Percentiles rank a stretch among this genome's conserved stretches.
Conservation (phyloP, 64 coral and sea anemone species). For the Orbicella faveolata region DNA sequence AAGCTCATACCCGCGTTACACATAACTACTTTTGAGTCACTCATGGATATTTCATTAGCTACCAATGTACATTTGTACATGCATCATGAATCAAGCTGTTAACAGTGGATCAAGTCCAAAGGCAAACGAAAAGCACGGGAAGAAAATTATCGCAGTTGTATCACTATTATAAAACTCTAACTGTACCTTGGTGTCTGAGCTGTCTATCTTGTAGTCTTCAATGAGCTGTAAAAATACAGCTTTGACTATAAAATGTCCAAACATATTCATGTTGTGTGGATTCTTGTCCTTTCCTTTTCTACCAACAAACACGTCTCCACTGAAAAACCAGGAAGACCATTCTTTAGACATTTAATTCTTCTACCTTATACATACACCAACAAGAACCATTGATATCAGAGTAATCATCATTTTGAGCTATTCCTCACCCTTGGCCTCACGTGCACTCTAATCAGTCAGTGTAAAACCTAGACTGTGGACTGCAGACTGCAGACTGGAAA, state of each 20-base stretch:
- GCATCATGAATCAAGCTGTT: no score
- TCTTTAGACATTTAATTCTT: not conserved
- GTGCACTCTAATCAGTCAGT: not conserved
- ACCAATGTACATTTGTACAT: not conserved
- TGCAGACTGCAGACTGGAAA: no score
- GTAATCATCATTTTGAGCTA: no score
- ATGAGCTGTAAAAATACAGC: slow-evolving; percentile 81
- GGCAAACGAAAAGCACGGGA: not conserved
- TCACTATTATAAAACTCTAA: not conserved
- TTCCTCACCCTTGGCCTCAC: not conserved
- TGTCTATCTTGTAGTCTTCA: slow-evolving; percentile 83
- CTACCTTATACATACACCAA: not conserved
- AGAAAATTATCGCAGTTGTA: no score
- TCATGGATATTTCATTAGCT: no score
- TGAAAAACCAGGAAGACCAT: slow-evolving; percentile 25
- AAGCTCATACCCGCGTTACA: no score
- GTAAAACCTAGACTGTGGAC: no score
- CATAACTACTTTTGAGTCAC: no score
- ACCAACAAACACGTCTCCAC: slow-evolving; percentile 98
- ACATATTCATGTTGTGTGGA: slow-evolving; percentile 73
- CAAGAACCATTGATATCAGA: no score
- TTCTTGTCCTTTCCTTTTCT: slow-evolving; percentile 65
- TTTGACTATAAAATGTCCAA: slow-evolving; percentile 89
- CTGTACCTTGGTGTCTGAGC: slow-evolving; percentile 59
- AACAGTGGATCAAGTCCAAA: not conserved